Conservation (phyloP, 2,888 invertebrate genomes). For the Hipparchia sbordonii region DNA sequence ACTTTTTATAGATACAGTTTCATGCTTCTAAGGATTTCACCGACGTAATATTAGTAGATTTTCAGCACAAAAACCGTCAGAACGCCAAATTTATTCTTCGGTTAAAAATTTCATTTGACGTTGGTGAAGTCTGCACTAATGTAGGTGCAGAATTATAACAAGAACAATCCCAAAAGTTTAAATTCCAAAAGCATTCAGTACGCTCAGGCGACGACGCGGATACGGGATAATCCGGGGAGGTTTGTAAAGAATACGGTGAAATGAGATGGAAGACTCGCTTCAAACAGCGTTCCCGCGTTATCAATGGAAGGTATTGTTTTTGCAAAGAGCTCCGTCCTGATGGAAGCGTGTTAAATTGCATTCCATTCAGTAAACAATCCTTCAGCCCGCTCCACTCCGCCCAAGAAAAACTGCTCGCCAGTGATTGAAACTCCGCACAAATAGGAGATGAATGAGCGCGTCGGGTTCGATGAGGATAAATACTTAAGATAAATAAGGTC, state of each 20-base stretch:
- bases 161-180: not conserved
- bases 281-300: not conserved
- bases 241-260: not conserved
- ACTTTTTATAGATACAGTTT: too few relatives aligned
- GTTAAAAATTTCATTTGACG: too few relatives aligned
- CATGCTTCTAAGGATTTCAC: too few relatives aligned
- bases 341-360: constrained; percentile 19
- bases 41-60: too few relatives aligned
- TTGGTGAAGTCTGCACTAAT: too few relatives aligned
- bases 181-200: not conserved
- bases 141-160: too few relatives aligned
- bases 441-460: constrained; percentile 20
- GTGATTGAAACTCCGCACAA: constrained; percentile 21
- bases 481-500: not conserved
- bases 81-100: too few relatives aligned
- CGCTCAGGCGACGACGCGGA: not conserved
- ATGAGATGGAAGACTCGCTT: not conserved
- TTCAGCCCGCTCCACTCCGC: constrained; percentile 9
- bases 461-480: not conserved
- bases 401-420: constrained; percentile 21
- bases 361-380: constrained; percentile 17
- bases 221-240: not conserved
- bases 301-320: constrained; percentile 10
- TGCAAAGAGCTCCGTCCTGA: not conserved
- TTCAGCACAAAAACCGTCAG: too few relatives aligned